phyloP scores from a whole-genome alignment of 2,113 vertebrate species.

The Aptenodytes patagonicus region DNA sequence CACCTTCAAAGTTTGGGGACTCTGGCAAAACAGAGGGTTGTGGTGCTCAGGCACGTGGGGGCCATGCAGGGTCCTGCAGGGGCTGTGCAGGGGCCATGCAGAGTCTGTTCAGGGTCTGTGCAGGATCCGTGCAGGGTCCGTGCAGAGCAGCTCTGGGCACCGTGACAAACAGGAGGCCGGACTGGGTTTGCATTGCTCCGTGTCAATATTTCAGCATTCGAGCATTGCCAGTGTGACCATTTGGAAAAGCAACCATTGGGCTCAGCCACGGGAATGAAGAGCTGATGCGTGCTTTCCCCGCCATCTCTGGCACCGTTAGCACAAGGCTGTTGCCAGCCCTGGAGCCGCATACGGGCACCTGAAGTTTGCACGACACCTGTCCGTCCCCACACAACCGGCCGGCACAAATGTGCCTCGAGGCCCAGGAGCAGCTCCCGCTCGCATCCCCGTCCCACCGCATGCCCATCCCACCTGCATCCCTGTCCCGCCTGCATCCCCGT shows the following conservation, averaged over 20 bases:
- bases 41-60: not conserved
- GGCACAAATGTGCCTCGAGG: not conserved
- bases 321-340: not conserved
- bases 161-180: not conserved
- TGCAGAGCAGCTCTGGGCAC: not conserved
- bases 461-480: not conserved
- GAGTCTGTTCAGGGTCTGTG: not conserved
- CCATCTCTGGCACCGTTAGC: not conserved
- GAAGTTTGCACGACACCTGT: not conserved
- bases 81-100: accelerated
- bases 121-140: not conserved
- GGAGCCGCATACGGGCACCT: not conserved
- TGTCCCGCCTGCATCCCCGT: accelerated
- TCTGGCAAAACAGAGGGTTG: not conserved
- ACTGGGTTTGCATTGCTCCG: accelerated
- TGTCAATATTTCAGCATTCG: not conserved
- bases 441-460: not conserved
- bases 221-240: accelerated
- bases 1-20: not conserved
- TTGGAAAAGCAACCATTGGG: not conserved
- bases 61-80: accelerated
- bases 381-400: not conserved
- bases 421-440: not conserved
- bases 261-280: not conserved
- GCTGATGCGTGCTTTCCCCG: accelerated